These are phyloP conservation scores for Malurus melanocephalus DNA, from an alignment of 2,113 vertebrate species.

Conservation along the genomic window DNA sequence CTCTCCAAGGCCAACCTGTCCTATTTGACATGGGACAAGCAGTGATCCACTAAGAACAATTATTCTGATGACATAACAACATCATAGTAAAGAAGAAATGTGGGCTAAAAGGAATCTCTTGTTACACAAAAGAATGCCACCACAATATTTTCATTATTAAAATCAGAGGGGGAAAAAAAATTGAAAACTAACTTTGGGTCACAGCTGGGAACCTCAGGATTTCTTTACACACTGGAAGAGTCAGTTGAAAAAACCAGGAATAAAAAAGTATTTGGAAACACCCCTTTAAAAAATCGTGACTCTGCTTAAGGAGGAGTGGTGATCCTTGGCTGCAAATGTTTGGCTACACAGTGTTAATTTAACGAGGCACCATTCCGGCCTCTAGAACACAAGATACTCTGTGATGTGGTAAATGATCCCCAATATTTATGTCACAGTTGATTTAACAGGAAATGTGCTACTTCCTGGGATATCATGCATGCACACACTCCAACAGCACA, in stretches of 20 bases:
- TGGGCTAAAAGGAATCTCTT: background rate
- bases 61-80: background rate
- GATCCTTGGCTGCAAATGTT: slow-evolving; percentile 18
- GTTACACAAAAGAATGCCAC: background rate
- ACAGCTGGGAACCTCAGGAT: background rate
- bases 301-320: slow-evolving; percentile 21
- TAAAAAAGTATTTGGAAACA: background rate
- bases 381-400: slow-evolving; percentile 47
- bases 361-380: slow-evolving; percentile 40
- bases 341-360: slow-evolving; percentile 31
- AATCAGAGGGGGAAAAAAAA: rapidly evolving
- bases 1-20: background rate
- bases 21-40: background rate
- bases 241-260: background rate
- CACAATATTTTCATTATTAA: background rate
- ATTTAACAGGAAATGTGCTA: slow-evolving; percentile 69
- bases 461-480: slow-evolving; percentile 59
- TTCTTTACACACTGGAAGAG: background rate
- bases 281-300: background rate
- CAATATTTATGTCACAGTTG: slow-evolving; percentile 66
- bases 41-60: background rate
- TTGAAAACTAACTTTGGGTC: background rate
- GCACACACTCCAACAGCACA: slow-evolving; percentile 50
- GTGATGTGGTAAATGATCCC: slow-evolving; percentile 69
- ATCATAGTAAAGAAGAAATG: background rate